Evolutionary conservation across 2,888 invertebrate species (phyloP), one percentile per base, ranked within the genome.

Genomic region (Notodonta ziczac): DNA sequence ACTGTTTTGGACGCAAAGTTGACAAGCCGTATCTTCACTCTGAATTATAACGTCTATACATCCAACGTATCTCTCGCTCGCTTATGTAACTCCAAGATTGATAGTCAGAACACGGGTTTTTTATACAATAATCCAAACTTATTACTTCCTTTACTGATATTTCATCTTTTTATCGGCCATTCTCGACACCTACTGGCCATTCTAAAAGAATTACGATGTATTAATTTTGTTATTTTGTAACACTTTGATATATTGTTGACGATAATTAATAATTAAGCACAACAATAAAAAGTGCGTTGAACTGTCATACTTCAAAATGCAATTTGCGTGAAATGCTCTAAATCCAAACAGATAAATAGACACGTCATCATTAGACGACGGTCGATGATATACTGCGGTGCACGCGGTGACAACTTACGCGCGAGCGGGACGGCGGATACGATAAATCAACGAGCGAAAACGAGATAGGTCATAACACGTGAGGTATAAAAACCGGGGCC

Each of bases 401-500:
- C 73, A 66, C 62, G 67, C 72, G 78, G 83, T 87, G 89, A 90
- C 91, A 91, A 84, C 84, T 83, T 79, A 70, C 58, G 80, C 62
- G 65, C 51, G 78, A 90, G 72, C 69, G 84, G 72, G 87, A 90
- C 74, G 70, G 58, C 70, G 62, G 52, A 80, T 83, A 82, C 62
- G 57, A 61, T 67, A 72, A 65, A 64, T 62, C 61, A 57, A 67
- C 60, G 56, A 61, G 88, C 60, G 73, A 42, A 80, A 90, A 72
- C 66, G 77, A 74, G 88, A 88, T 67, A 67, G 73, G 73, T 67
- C 65, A 73, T 77, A 78, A 82, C 84, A 82, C 83, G 80, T 80
- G 84, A 84, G 70, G 84, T 88, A 90, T 91, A 93, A 93, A 93
- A 93, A 93, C 86, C 73, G 82, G 74, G 83, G 81, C 86, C 86